Conservation (phyloP, 2,797 vertebrate species). For the Sebastes oblongus region DNA sequence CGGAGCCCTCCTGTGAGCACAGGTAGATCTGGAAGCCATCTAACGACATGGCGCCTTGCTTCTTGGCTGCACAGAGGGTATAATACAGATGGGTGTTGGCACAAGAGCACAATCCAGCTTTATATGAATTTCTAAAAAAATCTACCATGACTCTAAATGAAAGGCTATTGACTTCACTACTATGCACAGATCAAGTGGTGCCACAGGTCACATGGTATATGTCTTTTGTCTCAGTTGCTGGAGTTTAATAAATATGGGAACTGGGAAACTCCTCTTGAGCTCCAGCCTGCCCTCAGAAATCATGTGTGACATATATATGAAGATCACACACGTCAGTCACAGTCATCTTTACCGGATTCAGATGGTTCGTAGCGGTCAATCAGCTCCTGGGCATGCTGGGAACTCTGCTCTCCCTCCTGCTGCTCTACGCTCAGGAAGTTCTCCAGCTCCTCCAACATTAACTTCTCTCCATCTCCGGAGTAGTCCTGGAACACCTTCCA, state of each 20-base stretch:
- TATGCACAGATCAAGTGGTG: background rate
- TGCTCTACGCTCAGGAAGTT: conserved; percentile 89
- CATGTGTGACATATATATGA: background rate
- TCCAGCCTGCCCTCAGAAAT: background rate
- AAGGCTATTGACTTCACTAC: background rate
- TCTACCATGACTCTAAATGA: background rate
- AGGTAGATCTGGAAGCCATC: conserved; percentile 95
- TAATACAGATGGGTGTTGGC: background rate
- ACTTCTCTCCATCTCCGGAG: conserved; percentile 88
- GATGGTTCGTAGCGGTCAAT: conserved; percentile 90
- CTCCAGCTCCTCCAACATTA: conserved; percentile 89
- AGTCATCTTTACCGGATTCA: conserved; percentile 81
- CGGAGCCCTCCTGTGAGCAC: conserved; percentile 89
- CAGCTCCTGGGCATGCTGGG: conserved; percentile 85
- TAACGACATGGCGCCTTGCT: conserved; percentile 85
- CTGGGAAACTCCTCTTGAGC: background rate
- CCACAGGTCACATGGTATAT: background rate
- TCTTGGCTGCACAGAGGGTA: conserved; percentile 80
- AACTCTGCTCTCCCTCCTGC: conserved; percentile 79
- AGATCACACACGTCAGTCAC: background rate
- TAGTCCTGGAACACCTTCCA: conserved; percentile 90
- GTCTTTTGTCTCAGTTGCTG: background rate
- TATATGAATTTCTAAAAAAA: background rate
- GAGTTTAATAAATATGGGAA: background rate
- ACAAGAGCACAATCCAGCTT: background rate